Conservation (phyloP, 2,113 vertebrate genomes). For the Dipodomys stephensi region DNA sequence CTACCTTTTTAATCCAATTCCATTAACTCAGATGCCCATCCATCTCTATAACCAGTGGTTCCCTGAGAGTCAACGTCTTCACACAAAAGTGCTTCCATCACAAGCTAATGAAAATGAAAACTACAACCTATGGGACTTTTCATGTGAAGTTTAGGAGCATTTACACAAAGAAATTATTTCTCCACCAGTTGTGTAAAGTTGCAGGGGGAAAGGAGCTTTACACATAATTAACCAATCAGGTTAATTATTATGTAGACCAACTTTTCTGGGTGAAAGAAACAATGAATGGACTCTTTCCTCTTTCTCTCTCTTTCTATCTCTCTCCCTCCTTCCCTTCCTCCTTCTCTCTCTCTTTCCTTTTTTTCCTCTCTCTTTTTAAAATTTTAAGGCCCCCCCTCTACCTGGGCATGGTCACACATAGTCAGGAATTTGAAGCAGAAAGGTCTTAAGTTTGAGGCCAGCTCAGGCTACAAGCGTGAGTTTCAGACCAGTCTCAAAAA, state of each 20-base stretch:
- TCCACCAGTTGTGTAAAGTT: neutral
- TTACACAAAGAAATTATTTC: neutral
- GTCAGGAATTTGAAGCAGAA: neutral
- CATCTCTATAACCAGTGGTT: neutral
- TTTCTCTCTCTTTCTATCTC: neutral
- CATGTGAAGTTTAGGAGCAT: neutral
- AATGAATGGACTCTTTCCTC: neutral
- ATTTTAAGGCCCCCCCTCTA: too few relatives aligned
- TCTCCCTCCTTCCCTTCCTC: neutral
- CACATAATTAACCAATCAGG: neutral
- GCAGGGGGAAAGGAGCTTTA: neutral
- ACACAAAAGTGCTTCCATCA: neutral
- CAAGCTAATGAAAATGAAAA: neutral
- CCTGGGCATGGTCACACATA: neutral
- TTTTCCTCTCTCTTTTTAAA: neutral
- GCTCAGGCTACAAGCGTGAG: neutral
- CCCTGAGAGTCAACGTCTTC: neutral
- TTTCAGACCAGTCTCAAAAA: too few relatives aligned
- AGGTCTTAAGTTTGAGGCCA: too few relatives aligned
- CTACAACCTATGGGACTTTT: neutral
- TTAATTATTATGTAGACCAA: neutral
- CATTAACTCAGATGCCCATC: neutral
- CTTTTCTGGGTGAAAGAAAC: neutral
- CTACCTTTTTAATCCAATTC: neutral
- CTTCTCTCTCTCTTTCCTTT: neutral